A percentile compares a stretch with the other conserved stretches of the same genome.
phyloP scores from a whole-genome alignment of 1,140 invertebrate species.

The Pogonomyrmex californicus region DNA sequence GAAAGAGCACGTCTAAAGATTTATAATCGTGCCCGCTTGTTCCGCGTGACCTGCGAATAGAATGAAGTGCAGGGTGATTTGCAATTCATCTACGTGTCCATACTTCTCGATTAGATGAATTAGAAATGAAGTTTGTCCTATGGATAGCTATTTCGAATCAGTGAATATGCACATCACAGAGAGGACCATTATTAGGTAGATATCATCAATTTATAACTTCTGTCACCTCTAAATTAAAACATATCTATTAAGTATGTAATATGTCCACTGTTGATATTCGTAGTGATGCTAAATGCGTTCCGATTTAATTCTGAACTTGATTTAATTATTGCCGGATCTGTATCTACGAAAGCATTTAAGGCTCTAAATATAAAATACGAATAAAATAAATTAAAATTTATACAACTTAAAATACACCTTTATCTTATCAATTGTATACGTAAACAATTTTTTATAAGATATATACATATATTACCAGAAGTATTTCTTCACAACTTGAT shows the following conservation, averaged over 20 bases:
- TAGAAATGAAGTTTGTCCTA: neutral
- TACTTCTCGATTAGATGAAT: neutral
- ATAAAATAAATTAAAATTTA: neutral
- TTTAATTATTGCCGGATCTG: neutral
- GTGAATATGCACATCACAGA: neutral
- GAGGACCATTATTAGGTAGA: neutral
- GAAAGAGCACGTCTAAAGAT: constrained; percentile 26
- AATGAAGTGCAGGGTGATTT: neutral
- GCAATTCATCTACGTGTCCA: neutral
- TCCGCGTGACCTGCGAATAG: constrained; percentile 18
- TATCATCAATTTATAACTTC: neutral
- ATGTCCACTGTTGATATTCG: neutral
- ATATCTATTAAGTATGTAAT: neutral
- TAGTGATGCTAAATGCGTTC: neutral
- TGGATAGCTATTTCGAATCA: neutral
- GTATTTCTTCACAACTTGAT: neutral
- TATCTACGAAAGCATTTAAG: neutral
- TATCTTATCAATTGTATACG: neutral
- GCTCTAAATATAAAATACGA: neutral
- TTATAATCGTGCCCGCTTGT: constrained; percentile 28
- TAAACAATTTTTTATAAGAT: neutral
- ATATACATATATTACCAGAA: neutral
- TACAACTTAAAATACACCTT: neutral
- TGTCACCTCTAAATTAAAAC: neutral
- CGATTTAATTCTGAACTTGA: neutral